Evolutionary conservation across 2,888 invertebrate species (phyloP).

Genomic region (Oxyteleia sp.): DNA sequence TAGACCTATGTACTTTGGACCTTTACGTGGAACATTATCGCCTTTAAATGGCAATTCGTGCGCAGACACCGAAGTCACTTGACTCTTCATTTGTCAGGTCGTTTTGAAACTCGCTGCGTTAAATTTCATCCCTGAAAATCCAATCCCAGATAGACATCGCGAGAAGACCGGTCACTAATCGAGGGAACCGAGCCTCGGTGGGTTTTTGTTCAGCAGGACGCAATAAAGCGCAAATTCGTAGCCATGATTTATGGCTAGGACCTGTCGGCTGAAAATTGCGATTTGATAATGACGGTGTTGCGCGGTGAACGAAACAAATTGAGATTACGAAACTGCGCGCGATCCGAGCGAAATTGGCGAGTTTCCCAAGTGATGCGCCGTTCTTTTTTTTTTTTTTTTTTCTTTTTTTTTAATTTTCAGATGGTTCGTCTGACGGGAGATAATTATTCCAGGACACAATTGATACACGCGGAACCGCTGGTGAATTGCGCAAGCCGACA

Average conservation of each 20-base stretch:
- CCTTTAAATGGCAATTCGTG: constrained; percentile 49
- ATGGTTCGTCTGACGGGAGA: background rate
- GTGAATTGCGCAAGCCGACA: constrained; percentile 25
- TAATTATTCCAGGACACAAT: constrained; percentile 28
- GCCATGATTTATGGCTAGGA: constrained; percentile 58
- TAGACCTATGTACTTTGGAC: background rate
- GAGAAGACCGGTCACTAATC: constrained; percentile 32
- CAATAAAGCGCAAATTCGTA: constrained; percentile 19
- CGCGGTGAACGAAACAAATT: constrained; percentile 42
- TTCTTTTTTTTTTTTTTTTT: no score
- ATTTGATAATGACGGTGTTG: constrained; percentile 56
- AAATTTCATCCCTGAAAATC: constrained; percentile 47
- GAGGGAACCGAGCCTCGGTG: no score
- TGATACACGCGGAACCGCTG: constrained; percentile 14
- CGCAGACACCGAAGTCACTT: no score
- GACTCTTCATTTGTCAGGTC: constrained; percentile 38
- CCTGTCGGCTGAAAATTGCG: constrained; percentile 53
- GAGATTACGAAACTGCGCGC: constrained; percentile 34
- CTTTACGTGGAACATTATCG: background rate
- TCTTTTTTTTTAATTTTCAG: constrained; percentile 21
- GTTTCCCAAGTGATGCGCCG: constrained; percentile 36
- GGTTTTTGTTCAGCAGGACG: constrained; percentile 10
- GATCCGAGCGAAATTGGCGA: constrained; percentile 27
- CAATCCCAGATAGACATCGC: constrained; percentile 5
- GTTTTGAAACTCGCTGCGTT: constrained; percentile 21